Evolutionary conservation across 1,140 invertebrate genomes (phyloP).

Genomic region (Caenorhabditis brenneri): DNA sequence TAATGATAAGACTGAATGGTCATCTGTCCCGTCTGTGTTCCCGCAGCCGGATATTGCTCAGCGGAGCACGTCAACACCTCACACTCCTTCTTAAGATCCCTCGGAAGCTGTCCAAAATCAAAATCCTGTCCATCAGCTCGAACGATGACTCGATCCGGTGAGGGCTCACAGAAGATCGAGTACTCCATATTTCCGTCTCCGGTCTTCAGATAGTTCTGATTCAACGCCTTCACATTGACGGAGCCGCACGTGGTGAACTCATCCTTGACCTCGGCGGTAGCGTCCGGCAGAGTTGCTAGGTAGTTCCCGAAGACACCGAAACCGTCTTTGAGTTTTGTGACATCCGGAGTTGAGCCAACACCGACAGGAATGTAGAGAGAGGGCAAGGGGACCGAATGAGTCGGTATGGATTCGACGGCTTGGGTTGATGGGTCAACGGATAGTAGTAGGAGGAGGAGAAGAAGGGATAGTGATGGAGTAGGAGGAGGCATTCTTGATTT

Average conservation of each 20-base stretch:
- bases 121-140: not conserved
- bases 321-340: too few species aligned
- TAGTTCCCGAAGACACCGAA: not conserved
- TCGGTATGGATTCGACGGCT: too few species aligned
- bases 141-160: not conserved
- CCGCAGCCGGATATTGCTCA: too few species aligned
- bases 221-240: not conserved
- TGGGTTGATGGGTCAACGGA: not conserved
- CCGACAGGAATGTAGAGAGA: not conserved
- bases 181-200: not conserved
- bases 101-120: not conserved
- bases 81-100: not conserved
- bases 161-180: not conserved
- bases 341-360: not conserved
- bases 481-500: conserved; percentile 29
- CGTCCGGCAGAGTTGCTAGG: not conserved
- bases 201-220: not conserved
- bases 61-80: conserved; percentile 5
- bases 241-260: not conserved
- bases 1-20: too few species aligned
- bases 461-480: not conserved
- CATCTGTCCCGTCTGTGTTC: too few species aligned
- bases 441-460: not conserved
- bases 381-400: not conserved
- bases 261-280: too few species aligned